Conservation (phyloP, 1,140 invertebrate genomes). For the Platyscapa corneri region DNA sequence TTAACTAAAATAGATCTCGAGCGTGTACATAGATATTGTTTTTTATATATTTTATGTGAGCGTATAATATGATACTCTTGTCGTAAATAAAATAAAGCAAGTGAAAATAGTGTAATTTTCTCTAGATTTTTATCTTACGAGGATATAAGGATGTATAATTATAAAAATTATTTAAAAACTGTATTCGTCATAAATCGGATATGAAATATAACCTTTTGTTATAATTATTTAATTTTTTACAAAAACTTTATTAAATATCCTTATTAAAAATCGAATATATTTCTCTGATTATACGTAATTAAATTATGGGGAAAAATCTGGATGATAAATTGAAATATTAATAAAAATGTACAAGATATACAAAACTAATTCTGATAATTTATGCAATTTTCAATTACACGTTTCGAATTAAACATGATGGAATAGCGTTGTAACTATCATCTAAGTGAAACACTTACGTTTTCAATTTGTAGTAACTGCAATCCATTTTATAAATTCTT, state of each 20-base stretch:
- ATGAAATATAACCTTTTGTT: no score
- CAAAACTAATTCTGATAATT: background rate
- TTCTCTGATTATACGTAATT: background rate
- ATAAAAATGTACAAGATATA: background rate
- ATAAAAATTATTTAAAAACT: no score
- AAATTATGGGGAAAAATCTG: background rate
- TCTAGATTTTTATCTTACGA: background rate
- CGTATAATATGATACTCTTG: background rate
- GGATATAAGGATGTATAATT: no score
- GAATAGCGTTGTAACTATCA: background rate
- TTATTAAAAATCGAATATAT: no score
- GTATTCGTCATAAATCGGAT: no score
- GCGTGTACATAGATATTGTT: background rate
- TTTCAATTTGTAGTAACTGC: conserved; percentile 3
- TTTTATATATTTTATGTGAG: background rate
- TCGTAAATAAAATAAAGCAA: background rate
- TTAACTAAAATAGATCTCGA: conserved; percentile 7
- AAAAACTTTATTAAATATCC: no score
- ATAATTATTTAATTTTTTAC: no score
- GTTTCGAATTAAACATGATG: background rate
- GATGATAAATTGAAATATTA: background rate
- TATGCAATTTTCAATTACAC: background rate
- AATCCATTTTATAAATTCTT: background rate
- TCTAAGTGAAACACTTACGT: background rate
- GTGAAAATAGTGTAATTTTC: background rate